Evolutionary conservation across 2,113 vertebrate genomes (phyloP).

Genomic region (Pimephales promelas): DNA sequence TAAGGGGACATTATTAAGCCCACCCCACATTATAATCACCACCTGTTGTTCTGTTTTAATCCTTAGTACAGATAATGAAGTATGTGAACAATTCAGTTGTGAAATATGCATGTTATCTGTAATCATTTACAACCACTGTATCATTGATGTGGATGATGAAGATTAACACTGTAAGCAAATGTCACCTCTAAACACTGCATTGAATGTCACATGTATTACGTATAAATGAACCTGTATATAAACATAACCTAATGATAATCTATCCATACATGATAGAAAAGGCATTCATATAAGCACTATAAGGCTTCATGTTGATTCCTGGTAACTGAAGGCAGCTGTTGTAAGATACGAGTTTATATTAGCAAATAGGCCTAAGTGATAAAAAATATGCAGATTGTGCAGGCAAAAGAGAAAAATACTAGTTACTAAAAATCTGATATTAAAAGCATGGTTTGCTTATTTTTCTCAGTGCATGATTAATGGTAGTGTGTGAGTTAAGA

Average conservation of each 20-base stretch:
- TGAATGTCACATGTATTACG: neutral
- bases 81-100: neutral
- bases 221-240: slow-evolving; percentile 3
- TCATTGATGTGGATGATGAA: slow-evolving; percentile 15
- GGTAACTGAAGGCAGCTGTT: slow-evolving; percentile 40
- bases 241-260: neutral
- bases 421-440: slow-evolving; percentile 18
- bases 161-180: slow-evolving; percentile 24
- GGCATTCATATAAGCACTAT: slow-evolving; percentile 43
- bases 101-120: slow-evolving; percentile 18
- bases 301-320: slow-evolving; percentile 37
- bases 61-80: slow-evolving; percentile 13
- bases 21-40: slow-evolving; percentile 39
- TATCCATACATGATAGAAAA: slow-evolving; percentile 17
- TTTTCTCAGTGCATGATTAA: slow-evolving; percentile 20
- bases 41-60: slow-evolving; percentile 46
- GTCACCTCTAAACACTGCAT: slow-evolving; percentile 14
- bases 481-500: neutral
- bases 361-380: slow-evolving; percentile 2
- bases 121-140: slow-evolving; percentile 17
- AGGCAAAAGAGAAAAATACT: slow-evolving; percentile 45
- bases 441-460: slow-evolving; percentile 29
- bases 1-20: slow-evolving; percentile 31
- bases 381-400: slow-evolving; percentile 25
- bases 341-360: slow-evolving; percentile 21